A percentile compares a stretch with the other conserved stretches of the same genome.
phyloP scores from a whole-genome alignment of 2,113 vertebrate species.

The Psettodes erumei region DNA sequence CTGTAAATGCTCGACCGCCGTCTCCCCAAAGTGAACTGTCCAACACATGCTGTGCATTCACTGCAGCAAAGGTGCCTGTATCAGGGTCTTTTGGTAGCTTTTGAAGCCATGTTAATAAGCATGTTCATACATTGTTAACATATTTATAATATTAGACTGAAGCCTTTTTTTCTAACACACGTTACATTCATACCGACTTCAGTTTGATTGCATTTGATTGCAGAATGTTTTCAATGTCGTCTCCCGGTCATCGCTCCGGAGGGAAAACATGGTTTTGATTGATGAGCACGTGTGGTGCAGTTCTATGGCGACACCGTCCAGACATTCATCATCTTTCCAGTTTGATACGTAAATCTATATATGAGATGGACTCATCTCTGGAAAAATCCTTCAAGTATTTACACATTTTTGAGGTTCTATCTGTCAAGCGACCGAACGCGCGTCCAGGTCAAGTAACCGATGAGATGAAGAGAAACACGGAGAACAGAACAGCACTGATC shows the following conservation, averaged over 20 bases:
- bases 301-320: constrained; percentile 70
- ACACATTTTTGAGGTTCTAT: constrained; percentile 80
- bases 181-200: constrained; percentile 86
- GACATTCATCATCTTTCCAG: constrained; percentile 74
- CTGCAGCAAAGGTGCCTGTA: constrained; percentile 80
- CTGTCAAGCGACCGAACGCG: constrained; percentile 68
- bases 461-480: constrained; percentile 54
- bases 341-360: constrained; percentile 65
- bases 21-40: constrained; percentile 69
- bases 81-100: constrained; percentile 83
- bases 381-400: constrained; percentile 78
- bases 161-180: constrained; percentile 79
- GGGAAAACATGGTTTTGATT: constrained; percentile 64
- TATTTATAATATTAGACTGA: constrained; percentile 86
- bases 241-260: constrained; percentile 65
- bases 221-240: constrained; percentile 65
- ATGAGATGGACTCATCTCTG: constrained; percentile 64
- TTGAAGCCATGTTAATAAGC: constrained; percentile 84
- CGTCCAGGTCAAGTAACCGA: constrained; percentile 65
- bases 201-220: constrained; percentile 87
- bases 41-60: constrained; percentile 80
- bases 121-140: constrained; percentile 83
- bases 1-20: constrained; percentile 72
- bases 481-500: constrained; percentile 55
- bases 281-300: constrained; percentile 70